A percentile compares a stretch with the other conserved stretches of the same genome.
These are phyloP conservation scores for Panthera uncia DNA, from an alignment of 2,113 vertebrate genomes.

Conservation along the genomic window DNA sequence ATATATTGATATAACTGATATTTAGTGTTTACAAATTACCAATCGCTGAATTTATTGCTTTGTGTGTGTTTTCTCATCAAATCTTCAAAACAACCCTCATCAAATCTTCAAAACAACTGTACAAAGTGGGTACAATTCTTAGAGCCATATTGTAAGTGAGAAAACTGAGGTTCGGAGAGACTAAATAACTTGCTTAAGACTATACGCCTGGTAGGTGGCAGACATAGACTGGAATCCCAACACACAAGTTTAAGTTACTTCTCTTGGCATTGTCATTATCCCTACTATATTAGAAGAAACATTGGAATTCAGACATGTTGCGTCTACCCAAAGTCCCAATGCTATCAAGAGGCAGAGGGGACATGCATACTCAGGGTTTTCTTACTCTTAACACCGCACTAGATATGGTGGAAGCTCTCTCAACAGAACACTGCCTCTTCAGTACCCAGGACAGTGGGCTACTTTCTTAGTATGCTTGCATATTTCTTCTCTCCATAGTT, in stretches of 20 bases:
- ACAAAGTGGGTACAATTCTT: neutral
- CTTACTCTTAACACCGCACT: neutral
- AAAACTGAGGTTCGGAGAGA: constrained; percentile 42
- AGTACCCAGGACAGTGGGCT: neutral
- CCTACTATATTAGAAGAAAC: neutral
- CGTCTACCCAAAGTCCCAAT: neutral
- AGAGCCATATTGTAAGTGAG: constrained; percentile 11
- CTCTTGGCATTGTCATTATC: constrained; percentile 6
- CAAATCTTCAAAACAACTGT: constrained; percentile 7
- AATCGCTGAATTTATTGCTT: constrained; percentile 23
- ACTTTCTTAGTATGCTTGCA: neutral
- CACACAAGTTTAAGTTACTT: neutral
- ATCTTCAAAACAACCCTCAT: neutral
- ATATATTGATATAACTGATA: neutral
- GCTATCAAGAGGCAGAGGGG: neutral
- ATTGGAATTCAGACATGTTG: neutral
- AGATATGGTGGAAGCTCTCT: neutral
- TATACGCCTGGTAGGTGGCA: neutral
- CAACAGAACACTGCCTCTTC: neutral
- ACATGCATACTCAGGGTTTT: neutral
- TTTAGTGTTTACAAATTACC: constrained; percentile 39
- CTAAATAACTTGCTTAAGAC: neutral
- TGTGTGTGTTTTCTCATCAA: constrained; percentile 41
- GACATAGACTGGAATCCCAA: neutral
- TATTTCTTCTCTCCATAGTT: neutral